Evolutionary conservation across 2,888 invertebrate genomes (phyloP), one percentile per base, ranked within the genome.

Genomic region (Melinopterus prodromus): DNA sequence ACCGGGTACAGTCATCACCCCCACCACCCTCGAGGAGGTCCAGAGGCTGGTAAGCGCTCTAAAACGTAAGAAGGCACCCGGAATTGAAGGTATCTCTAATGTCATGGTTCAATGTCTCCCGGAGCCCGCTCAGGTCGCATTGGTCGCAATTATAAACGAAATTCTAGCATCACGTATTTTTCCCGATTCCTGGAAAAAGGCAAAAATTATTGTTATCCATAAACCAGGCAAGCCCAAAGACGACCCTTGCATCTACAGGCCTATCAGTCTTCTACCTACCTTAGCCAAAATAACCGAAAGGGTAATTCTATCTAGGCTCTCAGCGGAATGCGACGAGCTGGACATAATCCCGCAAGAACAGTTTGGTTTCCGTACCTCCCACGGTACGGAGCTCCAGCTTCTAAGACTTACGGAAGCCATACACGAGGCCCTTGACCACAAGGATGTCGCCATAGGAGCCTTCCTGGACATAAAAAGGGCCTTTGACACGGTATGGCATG

Each of bases 201-300:
- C 75, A 2, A 7, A 9, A 12, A 14, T 75, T 7, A 75, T 75
- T n/a, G 12, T 75, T 6, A 16, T 75, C 16, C 75, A 16, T 9
- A 75, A 75, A 36, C 75, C 26, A 4, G 70, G 69, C 5, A 70
- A 78, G 14, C 38, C 72, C 1, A 72, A 36, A 16, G 16, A 12
- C 0, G 15, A 36, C 70, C 15, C 71, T 2, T 12, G 14, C 36
- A 15, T 14, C 36, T 75, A 75, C 35, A 0, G 78, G 1, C 72
- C 78, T 9, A 78, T 78, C 26, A 78, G 78, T 4, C 14, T 78
- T 5, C 78, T 78, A 26, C 36, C 74, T 0, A 74, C 69, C 5
- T 12, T 78, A 4, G 36, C 74, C 2, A 78, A 78, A 12, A 35
- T 74, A 9, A 69, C 35, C 9, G 78, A 78, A 15, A 72, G 70